Evolutionary conservation across 2,888 invertebrate species (phyloP).

Genomic region (Pseudococcus viburni): DNA sequence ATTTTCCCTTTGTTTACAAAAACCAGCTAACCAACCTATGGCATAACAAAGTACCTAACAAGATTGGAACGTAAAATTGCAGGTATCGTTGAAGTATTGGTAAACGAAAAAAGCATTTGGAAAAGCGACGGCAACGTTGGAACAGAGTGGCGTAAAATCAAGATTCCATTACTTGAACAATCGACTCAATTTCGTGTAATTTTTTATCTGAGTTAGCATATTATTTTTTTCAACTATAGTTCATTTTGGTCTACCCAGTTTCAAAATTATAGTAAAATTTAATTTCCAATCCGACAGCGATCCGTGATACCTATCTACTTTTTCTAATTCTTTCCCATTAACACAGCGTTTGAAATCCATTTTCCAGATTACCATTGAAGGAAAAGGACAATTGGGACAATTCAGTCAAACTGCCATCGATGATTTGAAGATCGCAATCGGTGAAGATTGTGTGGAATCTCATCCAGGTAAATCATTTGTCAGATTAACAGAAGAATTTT

Average conservation of each 20-base stretch:
- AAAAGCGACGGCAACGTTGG: slow-evolving; percentile 79
- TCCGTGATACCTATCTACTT: background rate
- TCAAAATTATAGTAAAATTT: background rate
- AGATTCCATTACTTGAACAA: slow-evolving; percentile 69
- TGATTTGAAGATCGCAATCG: slow-evolving; percentile 80
- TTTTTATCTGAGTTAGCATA: slow-evolving; percentile 28
- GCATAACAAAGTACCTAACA: background rate
- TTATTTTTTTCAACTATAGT: background rate
- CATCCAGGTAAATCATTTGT: background rate
- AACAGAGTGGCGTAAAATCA: slow-evolving; percentile 78
- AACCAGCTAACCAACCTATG: no score
- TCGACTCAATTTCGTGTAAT: slow-evolving; percentile 53
- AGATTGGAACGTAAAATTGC: slow-evolving; percentile 3
- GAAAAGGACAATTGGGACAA: slow-evolving; percentile 73
- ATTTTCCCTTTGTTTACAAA: no score
- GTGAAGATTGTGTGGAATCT: slow-evolving; percentile 73
- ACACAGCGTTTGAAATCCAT: background rate
- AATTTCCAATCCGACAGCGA: background rate
- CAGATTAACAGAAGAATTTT: background rate
- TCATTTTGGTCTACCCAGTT: background rate
- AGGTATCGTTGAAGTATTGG: slow-evolving; percentile 74
- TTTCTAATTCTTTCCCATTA: background rate
- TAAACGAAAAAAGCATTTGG: slow-evolving; percentile 76
- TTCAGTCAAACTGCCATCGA: slow-evolving; percentile 85
- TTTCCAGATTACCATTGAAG: slow-evolving; percentile 83